Percentiles rank a stretch among this genome's conserved stretches.
phyloP scores from a whole-genome alignment of 2,797 vertebrate genomes.

The Holocentrus rufus region DNA sequence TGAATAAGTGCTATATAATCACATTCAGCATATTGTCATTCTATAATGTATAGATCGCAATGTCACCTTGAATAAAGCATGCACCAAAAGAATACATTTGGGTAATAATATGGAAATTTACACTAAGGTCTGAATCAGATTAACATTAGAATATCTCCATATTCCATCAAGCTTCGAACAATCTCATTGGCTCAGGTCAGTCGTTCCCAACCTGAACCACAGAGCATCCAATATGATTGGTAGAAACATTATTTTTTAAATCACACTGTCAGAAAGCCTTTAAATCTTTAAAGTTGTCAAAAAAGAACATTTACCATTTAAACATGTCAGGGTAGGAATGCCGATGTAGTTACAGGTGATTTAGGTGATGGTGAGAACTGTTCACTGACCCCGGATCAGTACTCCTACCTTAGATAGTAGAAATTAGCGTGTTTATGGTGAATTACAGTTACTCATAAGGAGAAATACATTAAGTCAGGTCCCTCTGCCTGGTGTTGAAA shows the following conservation, averaged over 20 bases:
- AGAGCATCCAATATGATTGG: background rate
- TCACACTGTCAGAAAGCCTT: background rate
- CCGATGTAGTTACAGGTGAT: background rate
- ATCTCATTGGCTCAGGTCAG: constrained; percentile 49
- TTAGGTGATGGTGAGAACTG: background rate
- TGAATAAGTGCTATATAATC: constrained; percentile 84
- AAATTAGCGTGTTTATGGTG: constrained; percentile 53
- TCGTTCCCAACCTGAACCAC: constrained; percentile 20
- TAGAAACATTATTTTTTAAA: background rate
- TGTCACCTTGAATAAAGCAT: constrained; percentile 85
- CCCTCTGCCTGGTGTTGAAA: constrained; percentile 62
- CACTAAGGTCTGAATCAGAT: constrained; percentile 78
- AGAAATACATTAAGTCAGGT: constrained; percentile 49
- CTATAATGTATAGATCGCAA: constrained; percentile 75
- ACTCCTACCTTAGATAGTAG: background rate
- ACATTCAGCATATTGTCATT: constrained; percentile 82
- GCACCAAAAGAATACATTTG: constrained; percentile 81
- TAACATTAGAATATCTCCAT: constrained; percentile 77
- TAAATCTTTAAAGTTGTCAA: background rate
- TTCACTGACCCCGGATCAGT: constrained; percentile 20
- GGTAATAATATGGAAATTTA: constrained; percentile 84
- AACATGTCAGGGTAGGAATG: too few relatives aligned
- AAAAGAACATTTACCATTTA: too few relatives aligned
- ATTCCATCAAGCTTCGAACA: constrained; percentile 58
- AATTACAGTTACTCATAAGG: constrained; percentile 37